These are phyloP conservation scores for Neoscelio sp. DNA, from an alignment of 2,888 invertebrate species.

Conservation along the genomic window DNA sequence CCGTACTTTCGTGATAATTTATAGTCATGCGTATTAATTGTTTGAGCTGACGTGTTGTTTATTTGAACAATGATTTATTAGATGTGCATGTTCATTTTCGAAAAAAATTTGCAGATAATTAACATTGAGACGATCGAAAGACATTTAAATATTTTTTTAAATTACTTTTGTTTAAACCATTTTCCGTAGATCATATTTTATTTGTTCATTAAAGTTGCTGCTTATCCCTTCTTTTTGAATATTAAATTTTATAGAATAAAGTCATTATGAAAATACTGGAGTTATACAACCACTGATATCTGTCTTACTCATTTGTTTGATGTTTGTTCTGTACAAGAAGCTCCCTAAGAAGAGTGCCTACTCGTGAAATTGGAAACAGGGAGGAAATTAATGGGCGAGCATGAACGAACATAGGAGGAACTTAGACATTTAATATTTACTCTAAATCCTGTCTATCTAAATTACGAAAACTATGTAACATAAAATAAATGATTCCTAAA, in stretches of 20 bases:
- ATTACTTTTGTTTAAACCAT: too few relatives aligned
- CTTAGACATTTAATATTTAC: conserved; percentile 50
- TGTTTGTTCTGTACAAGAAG: conserved; percentile 46
- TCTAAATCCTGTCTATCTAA: conserved; percentile 39
- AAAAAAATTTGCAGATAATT: not conserved
- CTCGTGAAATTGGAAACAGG: conserved; percentile 54
- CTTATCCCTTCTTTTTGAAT: not conserved
- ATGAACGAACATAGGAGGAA: conserved; percentile 24
- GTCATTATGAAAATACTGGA: conserved; percentile 14
- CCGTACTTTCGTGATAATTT: conserved; percentile 31
- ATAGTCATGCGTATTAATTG: conserved; percentile 50
- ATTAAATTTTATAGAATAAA: conserved; percentile 15
- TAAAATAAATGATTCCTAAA: too few relatives aligned
- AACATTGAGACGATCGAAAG: not conserved
- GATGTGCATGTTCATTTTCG: too few relatives aligned
- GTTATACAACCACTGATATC: conserved; percentile 5
- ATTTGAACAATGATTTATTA: not conserved
- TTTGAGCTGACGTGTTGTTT: conserved; percentile 30
- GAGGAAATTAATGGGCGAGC: conserved; percentile 55
- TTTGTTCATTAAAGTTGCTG: not conserved
- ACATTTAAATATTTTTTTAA: too few relatives aligned
- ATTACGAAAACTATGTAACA: conserved; percentile 10
- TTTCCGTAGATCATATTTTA: too few relatives aligned
- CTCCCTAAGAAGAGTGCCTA: conserved; percentile 38
- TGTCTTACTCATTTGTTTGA: conserved; percentile 38